Evolutionary conservation across 2,888 invertebrate species (phyloP), one percentile per base, ranked within the genome.

Genomic region (Lepidonotus clava): DNA sequence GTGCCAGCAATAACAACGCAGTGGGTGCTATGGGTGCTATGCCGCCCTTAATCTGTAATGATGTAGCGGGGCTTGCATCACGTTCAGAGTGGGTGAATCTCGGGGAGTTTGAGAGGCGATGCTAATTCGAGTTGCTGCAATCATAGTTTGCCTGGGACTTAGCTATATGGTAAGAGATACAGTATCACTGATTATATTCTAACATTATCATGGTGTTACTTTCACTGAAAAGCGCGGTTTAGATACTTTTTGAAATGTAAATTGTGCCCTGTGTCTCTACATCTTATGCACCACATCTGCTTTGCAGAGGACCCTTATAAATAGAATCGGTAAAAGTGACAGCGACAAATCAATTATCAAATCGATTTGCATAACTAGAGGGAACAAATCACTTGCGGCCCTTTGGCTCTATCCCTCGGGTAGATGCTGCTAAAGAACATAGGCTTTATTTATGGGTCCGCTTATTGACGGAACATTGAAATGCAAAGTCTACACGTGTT

Each of bases 401-500:
- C 61, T n/a, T 61, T 61, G 24, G 1, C 28, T 11, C 28, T 24
- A 38, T 71, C 71, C 71, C 71, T 34, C 21, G 11, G 38, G 71
- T 11, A 21, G 36, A 0, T 14, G 71, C 36, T 18, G 18, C 71
- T 71, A 36, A 21, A 71, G 21, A 71, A 71, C 38, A 71, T 71
- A 71, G 71, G 28, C 61, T 61, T 61, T 61, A 61, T 61, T 61
- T 61, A 61, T 61, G 61, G 61, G 28, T 61, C n/a, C 11, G 61
- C 71, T 11, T 71, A 36, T 38, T 71, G 71, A 71, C 34, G 71
- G 71, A 34, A 71, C 71, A 38, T 38, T 71, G 71, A 71, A 36
- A 71, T 71, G 71, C 71, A 71, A 71, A 71, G 71, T 71, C 71
- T 71, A 71, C 71, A 71, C 71, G 71, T 71, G 71, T 36, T 38